A percentile compares a stretch with the other conserved stretches of the same genome.
Evolutionary conservation across 2,113 vertebrate genomes (phyloP).

Genomic region (Eurystomus gularis): DNA sequence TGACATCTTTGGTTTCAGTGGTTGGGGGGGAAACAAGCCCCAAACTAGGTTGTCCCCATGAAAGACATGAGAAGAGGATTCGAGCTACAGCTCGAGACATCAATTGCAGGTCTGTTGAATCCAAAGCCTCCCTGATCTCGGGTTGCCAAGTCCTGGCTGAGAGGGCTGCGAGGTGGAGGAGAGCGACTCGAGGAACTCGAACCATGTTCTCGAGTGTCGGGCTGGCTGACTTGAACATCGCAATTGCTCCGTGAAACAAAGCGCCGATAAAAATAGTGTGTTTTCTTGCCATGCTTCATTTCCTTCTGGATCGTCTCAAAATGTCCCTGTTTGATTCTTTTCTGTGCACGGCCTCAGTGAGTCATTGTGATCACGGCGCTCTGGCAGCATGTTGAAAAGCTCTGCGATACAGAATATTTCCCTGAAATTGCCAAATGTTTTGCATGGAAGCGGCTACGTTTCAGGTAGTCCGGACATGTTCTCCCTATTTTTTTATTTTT

Average conservation of each 20-base stretch:
- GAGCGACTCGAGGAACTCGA: neutral
- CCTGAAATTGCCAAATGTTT: conserved; percentile 24
- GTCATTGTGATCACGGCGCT: conserved; percentile 47
- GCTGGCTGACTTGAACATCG: neutral
- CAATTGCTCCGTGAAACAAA: conserved; percentile 35
- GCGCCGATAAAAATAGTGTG: conserved; percentile 37
- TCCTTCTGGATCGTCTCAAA: conserved; percentile 56
- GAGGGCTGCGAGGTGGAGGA: neutral
- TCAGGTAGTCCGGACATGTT: neutral
- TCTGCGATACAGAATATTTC: conserved; percentile 10
- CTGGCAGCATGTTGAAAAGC: conserved; percentile 27
- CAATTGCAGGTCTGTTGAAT: neutral
- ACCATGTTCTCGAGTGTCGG: accelerated
- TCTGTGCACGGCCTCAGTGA: conserved; percentile 45
- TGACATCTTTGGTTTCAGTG: neutral
- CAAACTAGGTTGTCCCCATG: neutral
- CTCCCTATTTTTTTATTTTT: neutral
- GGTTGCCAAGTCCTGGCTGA: neutral
- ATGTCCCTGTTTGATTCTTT: conserved; percentile 47
- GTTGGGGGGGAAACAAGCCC: too few species aligned
- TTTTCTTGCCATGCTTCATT: conserved; percentile 49
- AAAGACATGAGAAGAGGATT: neutral
- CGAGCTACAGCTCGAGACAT: neutral
- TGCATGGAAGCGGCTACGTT: neutral
- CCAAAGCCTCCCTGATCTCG: neutral